Conservation (phyloP, 2,113 vertebrate species). For the Aspiorhynchus laticeps region DNA sequence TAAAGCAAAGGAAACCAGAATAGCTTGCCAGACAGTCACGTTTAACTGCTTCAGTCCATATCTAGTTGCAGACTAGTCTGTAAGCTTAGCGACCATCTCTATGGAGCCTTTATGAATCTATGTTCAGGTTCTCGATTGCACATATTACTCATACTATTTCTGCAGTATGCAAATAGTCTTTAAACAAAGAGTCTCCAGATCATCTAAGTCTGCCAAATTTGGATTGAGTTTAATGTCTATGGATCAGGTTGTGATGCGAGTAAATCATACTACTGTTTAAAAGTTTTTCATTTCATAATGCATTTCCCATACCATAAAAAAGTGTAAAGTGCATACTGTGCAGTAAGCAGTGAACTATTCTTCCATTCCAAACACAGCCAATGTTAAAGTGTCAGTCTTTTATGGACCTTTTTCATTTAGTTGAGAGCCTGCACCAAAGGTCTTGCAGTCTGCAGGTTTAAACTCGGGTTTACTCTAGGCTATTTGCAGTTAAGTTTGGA, state of each 20-base stretch:
- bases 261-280: neutral
- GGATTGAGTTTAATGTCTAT: neutral
- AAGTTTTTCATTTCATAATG: neutral
- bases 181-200: neutral
- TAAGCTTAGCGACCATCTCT: neutral
- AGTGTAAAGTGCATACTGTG: neutral
- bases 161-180: neutral
- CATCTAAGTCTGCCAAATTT: neutral
- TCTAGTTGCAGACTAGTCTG: neutral
- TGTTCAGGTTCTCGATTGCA: neutral
- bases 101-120: neutral
- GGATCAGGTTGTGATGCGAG: neutral
- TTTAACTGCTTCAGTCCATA: neutral
- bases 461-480: constrained; percentile 30
- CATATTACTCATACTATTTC: neutral
- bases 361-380: neutral
- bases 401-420: constrained; percentile 12
- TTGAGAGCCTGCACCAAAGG: neutral
- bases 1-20: neutral
- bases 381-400: constrained; percentile 10
- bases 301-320: neutral
- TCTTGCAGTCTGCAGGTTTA: constrained; percentile 38
- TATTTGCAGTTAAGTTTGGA: constrained; percentile 23
- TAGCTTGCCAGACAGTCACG: neutral
- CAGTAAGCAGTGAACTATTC: neutral